These are phyloP conservation scores for Acleris literana DNA, from an alignment of 2,888 invertebrate species.

Conservation along the genomic window DNA sequence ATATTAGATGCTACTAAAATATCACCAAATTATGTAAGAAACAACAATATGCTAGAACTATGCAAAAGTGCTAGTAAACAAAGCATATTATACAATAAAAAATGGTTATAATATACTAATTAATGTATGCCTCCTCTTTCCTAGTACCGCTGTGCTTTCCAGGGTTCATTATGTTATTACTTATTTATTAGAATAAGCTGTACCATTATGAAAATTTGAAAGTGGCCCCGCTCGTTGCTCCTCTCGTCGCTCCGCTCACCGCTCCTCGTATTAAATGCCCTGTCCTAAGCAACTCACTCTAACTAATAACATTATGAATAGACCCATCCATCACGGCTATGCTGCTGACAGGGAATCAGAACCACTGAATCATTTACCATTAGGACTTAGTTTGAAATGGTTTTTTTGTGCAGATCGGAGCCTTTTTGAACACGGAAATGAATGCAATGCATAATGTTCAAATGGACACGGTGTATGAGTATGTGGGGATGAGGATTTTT, in stretches of 20 bases:
- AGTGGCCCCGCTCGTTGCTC: too few relatives aligned
- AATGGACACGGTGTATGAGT: background rate
- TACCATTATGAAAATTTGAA: too few relatives aligned
- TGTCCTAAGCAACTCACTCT: slow-evolving; percentile 44
- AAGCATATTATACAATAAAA: too few relatives aligned
- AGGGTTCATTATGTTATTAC: too few relatives aligned
- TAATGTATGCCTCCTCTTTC: too few relatives aligned
- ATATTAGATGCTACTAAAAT: too few relatives aligned
- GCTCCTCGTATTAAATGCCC: slow-evolving; percentile 2
- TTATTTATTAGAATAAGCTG: too few relatives aligned
- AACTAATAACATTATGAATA: slow-evolving; percentile 60
- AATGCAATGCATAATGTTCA: slow-evolving; percentile 10
- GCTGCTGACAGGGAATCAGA: slow-evolving; percentile 43
- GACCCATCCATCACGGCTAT: slow-evolving; percentile 40
- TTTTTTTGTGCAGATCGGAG: slow-evolving; percentile 17
- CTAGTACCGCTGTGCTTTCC: too few relatives aligned
- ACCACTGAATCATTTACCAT: slow-evolving; percentile 59
- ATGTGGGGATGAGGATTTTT: background rate
- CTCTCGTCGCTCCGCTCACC: background rate
- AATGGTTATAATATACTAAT: too few relatives aligned
- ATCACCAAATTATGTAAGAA: too few relatives aligned
- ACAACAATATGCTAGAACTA: too few relatives aligned
- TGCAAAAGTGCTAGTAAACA: too few relatives aligned
- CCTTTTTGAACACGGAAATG: slow-evolving; percentile 22
- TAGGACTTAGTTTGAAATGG: slow-evolving; percentile 35